Evolutionary conservation across 2,797 vertebrate species (phyloP).

Genomic region (Pangasius macronema): DNA sequence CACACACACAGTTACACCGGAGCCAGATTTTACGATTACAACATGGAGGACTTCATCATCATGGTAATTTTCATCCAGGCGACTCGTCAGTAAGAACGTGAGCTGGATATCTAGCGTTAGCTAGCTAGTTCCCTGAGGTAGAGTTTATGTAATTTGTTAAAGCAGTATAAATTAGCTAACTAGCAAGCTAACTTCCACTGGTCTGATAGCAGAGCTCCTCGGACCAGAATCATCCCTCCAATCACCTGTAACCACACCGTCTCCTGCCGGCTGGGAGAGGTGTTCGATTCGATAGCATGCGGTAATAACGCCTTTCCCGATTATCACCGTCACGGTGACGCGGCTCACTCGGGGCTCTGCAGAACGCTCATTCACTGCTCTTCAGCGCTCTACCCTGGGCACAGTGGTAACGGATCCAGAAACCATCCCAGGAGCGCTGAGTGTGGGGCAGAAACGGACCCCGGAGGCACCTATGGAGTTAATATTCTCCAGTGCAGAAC

Average conservation of each 20-base stretch:
- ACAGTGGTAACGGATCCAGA: too few species aligned
- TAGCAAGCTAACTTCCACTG: background rate
- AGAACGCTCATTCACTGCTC: too few species aligned
- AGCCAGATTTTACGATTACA: background rate
- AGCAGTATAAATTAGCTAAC: background rate
- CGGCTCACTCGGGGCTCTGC: too few species aligned
- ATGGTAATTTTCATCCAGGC: background rate
- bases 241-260: background rate
- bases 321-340: too few species aligned
- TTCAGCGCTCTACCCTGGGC: too few species aligned
- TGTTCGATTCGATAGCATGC: background rate
- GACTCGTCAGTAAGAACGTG: background rate
- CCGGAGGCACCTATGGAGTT: too few species aligned
- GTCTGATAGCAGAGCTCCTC: background rate
- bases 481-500: background rate
- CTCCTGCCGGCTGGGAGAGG: too few species aligned
- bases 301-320: too few species aligned
- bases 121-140: background rate
- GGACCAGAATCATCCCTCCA: background rate
- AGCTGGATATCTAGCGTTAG: background rate
- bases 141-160: background rate
- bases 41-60: background rate
- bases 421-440: too few species aligned
- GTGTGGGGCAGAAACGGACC: background rate
- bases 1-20: background rate